Evolutionary conservation across 2,888 invertebrate genomes (phyloP), one percentile per base, ranked within the genome.

Genomic region (Spilosoma lubricipeda): DNA sequence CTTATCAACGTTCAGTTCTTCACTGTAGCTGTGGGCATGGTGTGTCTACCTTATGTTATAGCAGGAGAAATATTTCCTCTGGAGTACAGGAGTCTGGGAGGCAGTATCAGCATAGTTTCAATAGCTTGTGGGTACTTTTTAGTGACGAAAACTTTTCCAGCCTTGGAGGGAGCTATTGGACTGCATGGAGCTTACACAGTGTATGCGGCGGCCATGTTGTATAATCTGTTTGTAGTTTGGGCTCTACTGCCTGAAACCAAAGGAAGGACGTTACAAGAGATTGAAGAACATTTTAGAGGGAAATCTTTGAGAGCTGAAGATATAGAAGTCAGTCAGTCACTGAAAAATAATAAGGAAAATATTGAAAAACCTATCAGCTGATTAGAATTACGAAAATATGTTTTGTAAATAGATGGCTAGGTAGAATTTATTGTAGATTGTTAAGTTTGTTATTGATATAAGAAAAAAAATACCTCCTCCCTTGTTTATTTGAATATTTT

Each of bases 31-130:
- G 89, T 96, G 2, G 97, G 97, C 0, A 91, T 96, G 81, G 91
- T 96, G 5, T 97, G 97, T 0, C 85, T 97, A 64, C 97, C 97
- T 0, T 97, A 97, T 92, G 96, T 97, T 5, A 96, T 97, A 91
- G 96, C 96, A 68, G 97, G 97, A 0, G 97, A 97, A 87, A 93
- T 97, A 0, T 97, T 97, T 80, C 95, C 97, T 0, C 90, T 96
- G 52, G 93, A 94, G 56, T 95, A 95, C 45, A 93, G 97, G 59
- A 96, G 97, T 45, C 86, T 96, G 0, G 97, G 97, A 0, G 96
- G 97, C 0, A 97, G 97, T 0, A 89, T 97, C 0, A 96, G 96
- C 5, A 92, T 96, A 3, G 93, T 96, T 59, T 93, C 96, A 15
- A 94, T 96, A 4, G 96, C 96, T 75, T 81, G 95, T 11, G 93